Conservation (phyloP, 2,888 invertebrate species). For the Xylota segnis region DNA sequence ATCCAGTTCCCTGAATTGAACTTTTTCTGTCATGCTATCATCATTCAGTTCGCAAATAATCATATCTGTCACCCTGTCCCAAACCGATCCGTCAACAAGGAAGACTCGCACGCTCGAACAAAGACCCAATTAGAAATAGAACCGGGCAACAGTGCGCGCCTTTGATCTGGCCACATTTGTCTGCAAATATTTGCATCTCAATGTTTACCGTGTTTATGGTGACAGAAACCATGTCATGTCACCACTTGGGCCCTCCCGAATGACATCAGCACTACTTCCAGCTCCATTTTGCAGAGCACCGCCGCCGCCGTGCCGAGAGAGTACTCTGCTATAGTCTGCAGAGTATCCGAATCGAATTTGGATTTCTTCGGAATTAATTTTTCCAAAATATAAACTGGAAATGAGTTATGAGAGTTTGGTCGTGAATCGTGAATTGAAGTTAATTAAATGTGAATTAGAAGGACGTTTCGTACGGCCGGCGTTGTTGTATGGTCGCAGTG, state of each 20-base stretch:
- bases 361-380: constrained; percentile 37
- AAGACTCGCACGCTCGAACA: constrained; percentile 44
- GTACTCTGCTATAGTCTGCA: constrained; percentile 20
- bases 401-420: constrained; percentile 46
- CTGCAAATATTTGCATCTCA: constrained; percentile 46
- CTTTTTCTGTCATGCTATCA: constrained; percentile 18
- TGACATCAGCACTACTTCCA: constrained; percentile 36
- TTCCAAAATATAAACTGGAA: constrained; percentile 34
- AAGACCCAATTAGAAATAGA: constrained; percentile 55
- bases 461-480: constrained; percentile 18
- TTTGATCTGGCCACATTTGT: constrained; percentile 50
- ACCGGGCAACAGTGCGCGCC: constrained; percentile 10
- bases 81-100: constrained; percentile 40
- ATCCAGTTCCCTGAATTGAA: constrained; percentile 28
- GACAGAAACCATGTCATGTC: constrained; percentile 46
- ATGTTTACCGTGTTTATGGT: constrained; percentile 25
- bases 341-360: constrained; percentile 41
- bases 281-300: not conserved
- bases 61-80: not conserved
- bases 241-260: constrained; percentile 29
- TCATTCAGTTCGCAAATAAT: constrained; percentile 17
- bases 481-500: not conserved
- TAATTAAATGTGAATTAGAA: constrained; percentile 64
- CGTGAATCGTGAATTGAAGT: constrained; percentile 51
- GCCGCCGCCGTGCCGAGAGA: not conserved